These are phyloP conservation scores for Ceramica pisi DNA, from an alignment of 2,888 invertebrate species.

Conservation along the genomic window DNA sequence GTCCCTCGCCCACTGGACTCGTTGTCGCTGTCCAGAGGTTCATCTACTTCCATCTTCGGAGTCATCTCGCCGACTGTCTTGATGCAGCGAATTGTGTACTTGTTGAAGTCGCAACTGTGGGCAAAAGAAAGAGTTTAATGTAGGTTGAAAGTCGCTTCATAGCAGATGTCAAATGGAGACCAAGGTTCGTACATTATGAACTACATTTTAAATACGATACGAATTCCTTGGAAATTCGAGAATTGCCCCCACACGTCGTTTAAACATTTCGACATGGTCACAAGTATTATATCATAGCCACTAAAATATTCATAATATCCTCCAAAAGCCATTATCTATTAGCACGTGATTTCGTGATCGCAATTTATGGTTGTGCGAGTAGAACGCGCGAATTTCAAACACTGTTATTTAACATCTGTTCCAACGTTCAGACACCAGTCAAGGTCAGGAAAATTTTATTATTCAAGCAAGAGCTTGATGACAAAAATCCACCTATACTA, in stretches of 20 bases:
- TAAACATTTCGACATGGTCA: too few relatives aligned
- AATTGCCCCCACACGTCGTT: too few relatives aligned
- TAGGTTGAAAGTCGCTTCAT: not conserved
- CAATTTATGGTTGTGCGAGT: too few relatives aligned
- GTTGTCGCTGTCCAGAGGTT: slow-evolving; percentile 77
- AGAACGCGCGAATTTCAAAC: not conserved
- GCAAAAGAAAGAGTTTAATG: slow-evolving; percentile 69
- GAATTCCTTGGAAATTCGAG: too few relatives aligned
- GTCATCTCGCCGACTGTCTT: slow-evolving; percentile 87
- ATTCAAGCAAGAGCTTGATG: too few relatives aligned
- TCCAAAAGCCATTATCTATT: not conserved
- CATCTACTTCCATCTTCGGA: slow-evolving; percentile 76
- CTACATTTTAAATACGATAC: too few relatives aligned
- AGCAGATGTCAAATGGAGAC: not conserved
- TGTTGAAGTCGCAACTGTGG: slow-evolving; percentile 96
- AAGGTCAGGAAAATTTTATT: not conserved
- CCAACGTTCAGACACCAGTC: not conserved
- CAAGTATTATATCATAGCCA: too few relatives aligned
- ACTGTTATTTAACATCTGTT: not conserved
- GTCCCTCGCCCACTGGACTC: slow-evolving; percentile 86
- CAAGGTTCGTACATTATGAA: not conserved
- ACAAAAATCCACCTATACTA: too few relatives aligned
- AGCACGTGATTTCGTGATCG: not conserved
- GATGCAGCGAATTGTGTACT: slow-evolving; percentile 95
- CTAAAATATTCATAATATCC: not conserved